Base-by-base conservation (phyloP, 2,113 vertebrate genomes). In the Acanthochromis polyacanthus region DNA sequence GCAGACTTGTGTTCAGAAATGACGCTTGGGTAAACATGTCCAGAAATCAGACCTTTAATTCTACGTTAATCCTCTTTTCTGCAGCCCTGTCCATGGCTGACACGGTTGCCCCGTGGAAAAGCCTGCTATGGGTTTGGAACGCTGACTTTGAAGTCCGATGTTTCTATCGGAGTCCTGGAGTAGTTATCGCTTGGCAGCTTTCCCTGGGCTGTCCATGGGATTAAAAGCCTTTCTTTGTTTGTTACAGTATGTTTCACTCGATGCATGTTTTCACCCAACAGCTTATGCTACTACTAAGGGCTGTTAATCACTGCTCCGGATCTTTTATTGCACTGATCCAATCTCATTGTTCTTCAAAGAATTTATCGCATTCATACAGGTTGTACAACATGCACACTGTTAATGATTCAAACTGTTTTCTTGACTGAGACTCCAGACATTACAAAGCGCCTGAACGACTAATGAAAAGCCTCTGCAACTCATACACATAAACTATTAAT, bases 21-120 rank as follows among this genome's bases (percentile, higher is more conserved):
- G 62, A 80, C 28, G 58, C 82, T 82, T 11, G 71, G 68, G 79
- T 83, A 88, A 90, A 91, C 78, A 82, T 85, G 84, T 86, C 76
- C 78, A 84, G 71, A 89, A 88, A 91, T 86, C 86, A 78, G 71
- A 85, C 83, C 80, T 88, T 75, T 90, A 91, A 89, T 89, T 88
- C 90, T 81, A 73, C 65, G 69, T 81, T 91, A 92, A 92, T 92
- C 89, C 82, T 89, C 82, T 91, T 92, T 90, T 65, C 89, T 82
- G 78, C 79, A 67, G 75, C 63, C 65, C 74, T 71, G 71, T 76
- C 71, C 81, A 51, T 74, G 69, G 62, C 74, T 50, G 72, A 78
- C 78, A 71, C 1, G 50, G 71, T 62, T 36, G 65, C 55, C 75
- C 62, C 0, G 0, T 82, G 84, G 85, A 81, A 81, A 86, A 70